These are phyloP conservation scores for Abscondita cerata DNA, from an alignment of 2,888 invertebrate species.

Conservation along the genomic window DNA sequence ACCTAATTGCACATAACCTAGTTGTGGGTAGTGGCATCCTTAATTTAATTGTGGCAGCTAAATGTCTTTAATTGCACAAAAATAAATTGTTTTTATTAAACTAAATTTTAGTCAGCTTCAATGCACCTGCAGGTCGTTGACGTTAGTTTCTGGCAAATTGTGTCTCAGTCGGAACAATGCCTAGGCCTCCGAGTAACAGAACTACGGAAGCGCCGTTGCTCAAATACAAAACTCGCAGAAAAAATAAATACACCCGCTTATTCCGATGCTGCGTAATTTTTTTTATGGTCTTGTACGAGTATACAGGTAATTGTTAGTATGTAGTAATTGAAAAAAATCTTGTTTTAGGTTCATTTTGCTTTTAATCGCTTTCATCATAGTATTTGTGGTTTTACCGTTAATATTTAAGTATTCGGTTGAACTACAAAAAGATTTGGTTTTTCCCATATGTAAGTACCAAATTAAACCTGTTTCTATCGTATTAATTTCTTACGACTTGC, in stretches of 20 bases:
- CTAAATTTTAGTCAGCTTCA: too few relatives aligned
- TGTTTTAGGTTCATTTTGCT: conserved; percentile 33
- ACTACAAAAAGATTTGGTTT: conserved; percentile 2
- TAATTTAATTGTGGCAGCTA: too few relatives aligned
- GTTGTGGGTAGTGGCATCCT: too few relatives aligned
- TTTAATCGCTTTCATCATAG: conserved; percentile 57
- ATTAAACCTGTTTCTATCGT: too few relatives aligned
- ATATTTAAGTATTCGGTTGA: conserved; percentile 15
- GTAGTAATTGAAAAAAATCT: not conserved
- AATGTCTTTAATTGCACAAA: too few relatives aligned
- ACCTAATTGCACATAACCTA: too few relatives aligned
- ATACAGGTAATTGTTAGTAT: not conserved
- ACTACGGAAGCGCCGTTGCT: conserved; percentile 11
- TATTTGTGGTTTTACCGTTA: conserved; percentile 8
- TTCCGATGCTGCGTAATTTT: conserved; percentile 6
- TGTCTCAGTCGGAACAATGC: not conserved
- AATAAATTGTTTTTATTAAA: too few relatives aligned
- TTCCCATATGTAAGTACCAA: conserved; percentile 9
- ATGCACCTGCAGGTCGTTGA: not conserved
- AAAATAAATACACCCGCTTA: conserved; percentile 10
- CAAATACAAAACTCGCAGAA: conserved; percentile 15
- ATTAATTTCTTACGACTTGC: too few relatives aligned
- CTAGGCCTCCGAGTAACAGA: conserved; percentile 15
- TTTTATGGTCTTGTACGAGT: conserved; percentile 25
- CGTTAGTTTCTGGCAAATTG: not conserved